Evolutionary conservation across 2,888 invertebrate species (phyloP), one percentile per base, ranked within the genome.

Genomic region (Dynastes maya): DNA sequence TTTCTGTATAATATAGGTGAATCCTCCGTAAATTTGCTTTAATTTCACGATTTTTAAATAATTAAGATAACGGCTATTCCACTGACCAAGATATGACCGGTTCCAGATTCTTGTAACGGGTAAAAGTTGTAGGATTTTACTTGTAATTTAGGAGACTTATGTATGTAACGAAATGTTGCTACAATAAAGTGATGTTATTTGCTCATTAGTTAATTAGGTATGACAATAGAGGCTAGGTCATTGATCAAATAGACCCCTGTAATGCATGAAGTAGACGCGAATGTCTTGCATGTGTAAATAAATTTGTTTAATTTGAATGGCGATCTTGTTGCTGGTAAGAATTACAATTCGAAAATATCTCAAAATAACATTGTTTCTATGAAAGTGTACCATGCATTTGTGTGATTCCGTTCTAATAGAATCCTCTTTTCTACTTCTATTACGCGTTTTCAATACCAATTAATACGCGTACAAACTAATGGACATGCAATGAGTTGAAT

Each of bases 31-130:
- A 16, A 49, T 32, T 51, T 70, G 53, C n/a, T 53, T 70, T 53
- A 32, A 53, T 70, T 70, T 70, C 6, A 45, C 40, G 51, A n/a
- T 16, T 53, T 70, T 63, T 53, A 70, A 70, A 70, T 70, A 53
- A 58, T 68, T 79, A 77, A 79, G 74, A 81, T 81, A 82, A 78
- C 80, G 79, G 82, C 78, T 81, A 82, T 79, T 79, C 82, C 78
- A 81, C 81, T 82, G 82, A 82, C 82, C 82, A 82, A 82, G 81
- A 79, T 80, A 80, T 79, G 81, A 82, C 82, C 80, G 81, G 82
- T 82, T 82, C 72, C 27, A 16, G 49, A 70, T 53, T 51, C 37
- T 70, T 45, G 70, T 70, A 67, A 67, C 67, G 67, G 67, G 49
- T 32, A 70, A 68, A 70, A 70, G 65, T 65, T 16, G 37, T 65